Conservation (phyloP, 2,113 vertebrate genomes). For the Petaurus breviceps region DNA sequence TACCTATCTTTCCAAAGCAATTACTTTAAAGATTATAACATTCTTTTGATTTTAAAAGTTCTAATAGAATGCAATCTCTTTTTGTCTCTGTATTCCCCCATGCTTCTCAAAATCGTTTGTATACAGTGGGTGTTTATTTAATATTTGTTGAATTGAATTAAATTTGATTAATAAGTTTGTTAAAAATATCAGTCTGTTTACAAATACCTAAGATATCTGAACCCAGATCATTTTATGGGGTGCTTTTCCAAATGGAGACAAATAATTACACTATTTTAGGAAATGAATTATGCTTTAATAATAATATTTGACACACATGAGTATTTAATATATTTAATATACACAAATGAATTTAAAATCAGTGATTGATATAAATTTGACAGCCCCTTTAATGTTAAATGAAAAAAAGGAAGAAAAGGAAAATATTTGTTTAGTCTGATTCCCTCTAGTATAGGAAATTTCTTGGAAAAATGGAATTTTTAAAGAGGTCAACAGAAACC, state of each 20-base stretch:
- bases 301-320: not conserved
- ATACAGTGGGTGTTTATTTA: not conserved
- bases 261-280: not conserved
- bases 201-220: not conserved
- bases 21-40: not conserved
- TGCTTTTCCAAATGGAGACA: not conserved
- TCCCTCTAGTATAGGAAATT: not conserved
- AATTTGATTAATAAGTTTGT: not conserved
- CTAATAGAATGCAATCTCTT: not conserved
- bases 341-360: not conserved
- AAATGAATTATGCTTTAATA: not conserved
- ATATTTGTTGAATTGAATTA: not conserved
- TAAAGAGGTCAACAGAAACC: not conserved
- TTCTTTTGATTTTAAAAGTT: not conserved
- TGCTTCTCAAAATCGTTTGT: not conserved
- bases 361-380: too few species aligned
- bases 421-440: not conserved
- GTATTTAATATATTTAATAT: not conserved
- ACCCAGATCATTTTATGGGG: not conserved
- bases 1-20: not conserved
- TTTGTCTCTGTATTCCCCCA: not conserved
- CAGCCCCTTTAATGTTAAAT: not conserved
- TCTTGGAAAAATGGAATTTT: not conserved
- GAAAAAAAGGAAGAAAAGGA: not conserved
- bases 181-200: not conserved